Conservation (phyloP, 2,888 invertebrate species). For the Slavum lentiscoides region DNA sequence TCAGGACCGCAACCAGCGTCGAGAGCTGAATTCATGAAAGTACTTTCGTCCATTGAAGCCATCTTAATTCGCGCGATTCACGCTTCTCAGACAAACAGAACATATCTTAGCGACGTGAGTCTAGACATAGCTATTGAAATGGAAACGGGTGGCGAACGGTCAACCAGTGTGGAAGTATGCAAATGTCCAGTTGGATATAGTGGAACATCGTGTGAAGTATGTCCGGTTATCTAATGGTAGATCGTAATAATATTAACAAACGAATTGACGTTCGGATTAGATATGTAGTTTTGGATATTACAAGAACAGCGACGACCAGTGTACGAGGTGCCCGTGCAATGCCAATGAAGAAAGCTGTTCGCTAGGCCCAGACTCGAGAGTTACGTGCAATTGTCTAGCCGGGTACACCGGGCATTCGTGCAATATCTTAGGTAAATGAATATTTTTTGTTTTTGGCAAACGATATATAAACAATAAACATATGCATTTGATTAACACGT, state of each 20-base stretch:
- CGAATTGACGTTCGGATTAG: conserved; percentile 56
- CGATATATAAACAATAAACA: too few species aligned
- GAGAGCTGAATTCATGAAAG: conserved; percentile 81
- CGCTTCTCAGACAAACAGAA: conserved; percentile 67
- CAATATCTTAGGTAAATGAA: conserved; percentile 64
- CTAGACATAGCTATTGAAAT: conserved; percentile 80
- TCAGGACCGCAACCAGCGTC: conserved; percentile 67
- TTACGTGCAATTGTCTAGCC: conserved; percentile 72
- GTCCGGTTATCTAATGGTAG: background rate
- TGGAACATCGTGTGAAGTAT: conserved; percentile 81
- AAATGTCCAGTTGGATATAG: conserved; percentile 78
- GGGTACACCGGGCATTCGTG: conserved; percentile 74
- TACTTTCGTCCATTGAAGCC: conserved; percentile 79
- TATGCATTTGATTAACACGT: background rate
- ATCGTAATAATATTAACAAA: background rate
- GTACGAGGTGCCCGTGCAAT: conserved; percentile 76
- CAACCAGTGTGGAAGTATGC: conserved; percentile 83
- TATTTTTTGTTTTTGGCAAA: conserved; percentile 3
- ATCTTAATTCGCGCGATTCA: conserved; percentile 82
- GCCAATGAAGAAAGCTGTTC: conserved; percentile 72
- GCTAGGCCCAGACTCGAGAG: conserved; percentile 64
- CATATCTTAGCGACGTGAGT: conserved; percentile 79
- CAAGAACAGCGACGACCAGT: conserved; percentile 68
- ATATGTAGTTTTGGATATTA: conserved; percentile 73
- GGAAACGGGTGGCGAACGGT: conserved; percentile 65